Evolutionary conservation across 2,113 vertebrate species (phyloP).

Genomic region (Polypterus bichir): DNA sequence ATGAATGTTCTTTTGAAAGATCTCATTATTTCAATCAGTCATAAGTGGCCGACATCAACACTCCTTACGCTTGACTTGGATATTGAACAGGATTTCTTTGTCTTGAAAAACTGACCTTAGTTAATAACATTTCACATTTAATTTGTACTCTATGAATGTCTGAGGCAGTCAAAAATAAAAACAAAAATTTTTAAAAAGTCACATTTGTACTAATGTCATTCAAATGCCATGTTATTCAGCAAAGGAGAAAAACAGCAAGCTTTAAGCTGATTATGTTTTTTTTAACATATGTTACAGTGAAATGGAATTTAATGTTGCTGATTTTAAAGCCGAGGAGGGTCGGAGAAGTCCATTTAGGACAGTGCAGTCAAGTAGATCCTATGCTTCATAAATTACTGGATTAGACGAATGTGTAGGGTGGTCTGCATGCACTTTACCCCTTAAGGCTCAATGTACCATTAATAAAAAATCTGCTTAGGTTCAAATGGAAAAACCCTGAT

Average conservation of each 20-base stretch:
- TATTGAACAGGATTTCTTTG: too few relatives aligned
- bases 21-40: too few relatives aligned
- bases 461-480: constrained; percentile 63
- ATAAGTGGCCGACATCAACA: too few relatives aligned
- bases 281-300: constrained; percentile 45
- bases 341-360: constrained; percentile 29
- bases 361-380: constrained; percentile 2
- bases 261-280: constrained; percentile 47
- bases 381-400: constrained; percentile 15
- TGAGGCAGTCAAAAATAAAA: too few relatives aligned
- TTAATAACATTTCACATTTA: too few relatives aligned
- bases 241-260: constrained; percentile 28
- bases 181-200: too few relatives aligned
- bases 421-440: constrained; percentile 25
- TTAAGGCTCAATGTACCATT: constrained; percentile 46
- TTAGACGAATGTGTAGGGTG: constrained; percentile 12
- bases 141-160: too few relatives aligned
- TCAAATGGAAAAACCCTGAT: constrained; percentile 49
- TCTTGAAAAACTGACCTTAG: too few relatives aligned
- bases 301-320: constrained; percentile 35
- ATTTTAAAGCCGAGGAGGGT: constrained; percentile 15
- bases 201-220: too few relatives aligned
- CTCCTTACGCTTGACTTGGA: too few relatives aligned
- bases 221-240: constrained; percentile 29
- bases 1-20: too few relatives aligned